These are phyloP conservation scores for Polypedilum vanderplanki DNA, from an alignment of 1,140 invertebrate species.

Conservation along the genomic window DNA sequence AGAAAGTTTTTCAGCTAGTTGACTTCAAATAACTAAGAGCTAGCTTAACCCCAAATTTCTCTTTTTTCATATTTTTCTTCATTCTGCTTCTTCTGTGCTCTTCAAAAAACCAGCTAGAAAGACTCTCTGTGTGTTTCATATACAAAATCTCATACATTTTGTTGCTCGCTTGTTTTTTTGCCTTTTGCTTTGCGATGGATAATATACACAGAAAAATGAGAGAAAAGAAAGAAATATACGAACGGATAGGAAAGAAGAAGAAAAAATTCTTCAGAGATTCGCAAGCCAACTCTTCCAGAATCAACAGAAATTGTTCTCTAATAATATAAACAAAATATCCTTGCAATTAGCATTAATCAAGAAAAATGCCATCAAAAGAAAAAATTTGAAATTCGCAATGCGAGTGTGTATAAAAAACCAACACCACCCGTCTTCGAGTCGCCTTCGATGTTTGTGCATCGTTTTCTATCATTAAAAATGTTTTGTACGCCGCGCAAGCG, in stretches of 20 bases:
- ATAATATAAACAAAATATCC: too few relatives aligned
- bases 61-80: conserved; percentile 10
- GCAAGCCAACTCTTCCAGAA: background rate
- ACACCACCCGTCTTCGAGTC: conserved; percentile 23
- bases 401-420: conserved; percentile 2
- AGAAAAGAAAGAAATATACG: conserved; percentile 13
- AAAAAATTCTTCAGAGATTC: background rate
- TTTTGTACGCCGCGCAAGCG: background rate
- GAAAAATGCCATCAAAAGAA: too few relatives aligned
- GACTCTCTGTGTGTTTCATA: background rate
- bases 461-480: background rate
- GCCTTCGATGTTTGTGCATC: background rate
- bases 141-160: conserved; percentile 5
- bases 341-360: too few relatives aligned
- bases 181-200: background rate
- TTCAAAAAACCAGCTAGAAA: conserved; percentile 18
- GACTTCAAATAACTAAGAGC: background rate
- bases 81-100: conserved; percentile 11
- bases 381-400: background rate
- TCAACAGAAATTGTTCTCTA: background rate
- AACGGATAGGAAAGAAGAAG: conserved; percentile 12
- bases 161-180: background rate
- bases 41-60: background rate
- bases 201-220: background rate
- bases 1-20: background rate